phyloP scores from a whole-genome alignment of 2,113 vertebrate species.

The Platichthys flesus region DNA sequence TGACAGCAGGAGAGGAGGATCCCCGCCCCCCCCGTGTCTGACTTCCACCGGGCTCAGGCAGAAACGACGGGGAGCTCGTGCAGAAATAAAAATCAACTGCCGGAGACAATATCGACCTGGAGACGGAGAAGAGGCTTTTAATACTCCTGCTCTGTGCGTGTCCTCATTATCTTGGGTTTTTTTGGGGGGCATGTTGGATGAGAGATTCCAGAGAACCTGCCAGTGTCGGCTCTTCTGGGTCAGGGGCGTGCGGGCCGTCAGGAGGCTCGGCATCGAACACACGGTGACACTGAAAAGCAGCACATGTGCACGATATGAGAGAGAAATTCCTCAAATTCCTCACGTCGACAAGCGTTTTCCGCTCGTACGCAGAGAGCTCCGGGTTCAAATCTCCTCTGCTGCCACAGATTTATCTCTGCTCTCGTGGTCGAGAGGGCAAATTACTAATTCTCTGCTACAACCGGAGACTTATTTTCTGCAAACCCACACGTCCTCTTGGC shows the following conservation, averaged over 20 bases:
- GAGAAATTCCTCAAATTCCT: slow-evolving; percentile 23
- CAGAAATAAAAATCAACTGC: neutral
- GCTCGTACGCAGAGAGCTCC: neutral
- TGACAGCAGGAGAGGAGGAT: neutral
- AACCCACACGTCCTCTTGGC: slow-evolving; percentile 10
- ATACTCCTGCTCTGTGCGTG: slow-evolving; percentile 30
- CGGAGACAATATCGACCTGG: neutral
- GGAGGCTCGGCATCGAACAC: slow-evolving; percentile 34
- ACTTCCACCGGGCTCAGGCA: slow-evolving; percentile 4
- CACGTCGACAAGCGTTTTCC: neutral
- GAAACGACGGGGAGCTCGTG: too few species aligned
- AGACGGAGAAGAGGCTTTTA: slow-evolving; percentile 10
- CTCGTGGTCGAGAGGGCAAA: neutral
- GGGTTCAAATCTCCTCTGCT: slow-evolving; percentile 26
- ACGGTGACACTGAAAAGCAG: slow-evolving; percentile 18
- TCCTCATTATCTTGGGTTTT: slow-evolving; percentile 52
- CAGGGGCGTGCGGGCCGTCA: neutral
- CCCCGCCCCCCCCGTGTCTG: slow-evolving; percentile 12
- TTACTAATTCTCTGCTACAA: slow-evolving; percentile 39
- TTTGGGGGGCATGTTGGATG: slow-evolving; percentile 21
- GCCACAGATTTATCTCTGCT: slow-evolving; percentile 24
- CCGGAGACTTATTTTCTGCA: slow-evolving; percentile 28
- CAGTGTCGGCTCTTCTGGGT: slow-evolving; percentile 1
- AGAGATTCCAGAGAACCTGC: slow-evolving; percentile 11
- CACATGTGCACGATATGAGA: slow-evolving; percentile 10